These are phyloP conservation scores for Neoarius graeffei DNA, from an alignment of 2,113 vertebrate genomes.

Conservation along the genomic window DNA sequence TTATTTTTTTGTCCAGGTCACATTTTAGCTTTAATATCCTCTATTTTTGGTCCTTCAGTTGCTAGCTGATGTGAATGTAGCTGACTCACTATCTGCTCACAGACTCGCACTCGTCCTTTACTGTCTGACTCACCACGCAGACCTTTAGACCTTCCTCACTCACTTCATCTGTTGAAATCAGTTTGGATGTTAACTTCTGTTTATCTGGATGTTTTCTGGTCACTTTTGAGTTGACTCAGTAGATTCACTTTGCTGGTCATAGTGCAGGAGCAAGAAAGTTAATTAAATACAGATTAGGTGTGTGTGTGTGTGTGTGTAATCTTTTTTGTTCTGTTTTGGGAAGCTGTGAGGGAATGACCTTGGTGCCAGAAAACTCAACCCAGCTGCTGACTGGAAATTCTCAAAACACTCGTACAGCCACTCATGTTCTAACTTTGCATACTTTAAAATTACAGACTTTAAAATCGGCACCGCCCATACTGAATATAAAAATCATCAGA, in stretches of 20 bases:
- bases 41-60: constrained; percentile 3
- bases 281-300: constrained; percentile 1
- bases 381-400: neutral
- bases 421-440: neutral
- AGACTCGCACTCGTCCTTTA: neutral
- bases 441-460: neutral
- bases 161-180: neutral
- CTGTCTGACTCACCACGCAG: neutral
- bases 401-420: neutral
- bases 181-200: neutral
- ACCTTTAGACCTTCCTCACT: neutral
- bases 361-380: constrained; percentile 10
- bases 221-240: neutral
- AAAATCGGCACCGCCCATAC: neutral
- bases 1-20: neutral
- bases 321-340: neutral
- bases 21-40: neutral
- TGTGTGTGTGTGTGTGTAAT: neutral
- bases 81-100: constrained; percentile 23
- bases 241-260: neutral
- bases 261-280: neutral
- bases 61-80: neutral
- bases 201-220: neutral
- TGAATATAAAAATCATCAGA: neutral
- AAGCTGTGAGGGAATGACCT: neutral